Conservation (phyloP, 1,140 invertebrate species). For the Drosophila paulistorum region DNA sequence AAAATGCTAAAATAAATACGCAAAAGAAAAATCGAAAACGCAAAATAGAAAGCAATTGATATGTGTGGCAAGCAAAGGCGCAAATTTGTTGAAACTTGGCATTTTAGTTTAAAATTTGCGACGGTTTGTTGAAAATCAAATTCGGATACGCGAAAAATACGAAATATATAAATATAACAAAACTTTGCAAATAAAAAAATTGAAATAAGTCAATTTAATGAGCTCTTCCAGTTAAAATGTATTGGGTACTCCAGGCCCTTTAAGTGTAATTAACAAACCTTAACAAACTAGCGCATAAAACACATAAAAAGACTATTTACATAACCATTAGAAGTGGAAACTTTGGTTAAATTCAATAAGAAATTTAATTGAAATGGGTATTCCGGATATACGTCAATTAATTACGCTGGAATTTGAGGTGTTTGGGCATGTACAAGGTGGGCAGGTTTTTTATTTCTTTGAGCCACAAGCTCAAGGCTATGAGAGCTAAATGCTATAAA, state of each 20-base stretch:
- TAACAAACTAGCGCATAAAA: background rate
- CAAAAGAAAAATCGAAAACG: constrained; percentile 74
- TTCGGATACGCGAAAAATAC: constrained; percentile 24
- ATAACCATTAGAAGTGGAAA: constrained; percentile 34
- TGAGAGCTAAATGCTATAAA: constrained; percentile 46
- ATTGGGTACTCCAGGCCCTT: background rate
- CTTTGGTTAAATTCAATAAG: constrained; percentile 24
- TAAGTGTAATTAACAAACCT: background rate
- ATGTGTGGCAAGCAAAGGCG: constrained; percentile 50
- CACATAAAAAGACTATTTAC: constrained; percentile 23
- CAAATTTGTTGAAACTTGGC: constrained; percentile 63
- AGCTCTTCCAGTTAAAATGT: background rate
- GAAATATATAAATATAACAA: constrained; percentile 1
- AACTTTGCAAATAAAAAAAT: constrained; percentile 4
- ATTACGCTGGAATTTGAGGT: constrained; percentile 95
- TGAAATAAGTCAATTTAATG: background rate
- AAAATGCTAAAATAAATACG: constrained; percentile 71
- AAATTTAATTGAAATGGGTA: constrained; percentile 83
- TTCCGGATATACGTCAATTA: constrained; percentile 85
- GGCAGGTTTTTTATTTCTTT: background rate
- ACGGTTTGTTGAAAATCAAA: constrained; percentile 71
- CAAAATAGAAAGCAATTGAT: constrained; percentile 81
- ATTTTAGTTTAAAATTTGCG: constrained; percentile 72
- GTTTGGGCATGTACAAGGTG: constrained; percentile 94
- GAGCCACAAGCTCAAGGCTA: background rate